Evolutionary conservation across 2,113 vertebrate species (phyloP).

Genomic region (Odocoileus virginianus): DNA sequence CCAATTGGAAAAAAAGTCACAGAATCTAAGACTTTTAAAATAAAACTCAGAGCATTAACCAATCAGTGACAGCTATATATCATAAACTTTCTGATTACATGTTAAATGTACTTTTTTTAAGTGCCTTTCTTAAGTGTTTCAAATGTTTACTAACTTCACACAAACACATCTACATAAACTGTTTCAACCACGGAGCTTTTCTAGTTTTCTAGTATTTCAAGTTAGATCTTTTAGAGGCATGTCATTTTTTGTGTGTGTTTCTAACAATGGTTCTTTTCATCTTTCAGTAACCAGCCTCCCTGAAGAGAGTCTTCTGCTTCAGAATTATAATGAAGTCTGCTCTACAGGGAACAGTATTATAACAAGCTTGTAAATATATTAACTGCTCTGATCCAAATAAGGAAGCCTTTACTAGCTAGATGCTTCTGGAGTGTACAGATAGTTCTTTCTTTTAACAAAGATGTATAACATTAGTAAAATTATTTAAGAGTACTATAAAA

Average conservation of each 20-base stretch:
- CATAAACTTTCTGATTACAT: background rate
- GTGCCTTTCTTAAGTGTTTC: background rate
- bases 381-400: background rate
- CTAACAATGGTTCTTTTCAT: background rate
- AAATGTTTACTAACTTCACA: background rate
- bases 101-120: background rate
- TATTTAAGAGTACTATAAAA: background rate
- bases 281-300: background rate
- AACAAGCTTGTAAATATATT: background rate
- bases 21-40: conserved; percentile 15
- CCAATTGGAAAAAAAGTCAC: background rate
- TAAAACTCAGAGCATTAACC: background rate
- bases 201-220: conserved; percentile 3
- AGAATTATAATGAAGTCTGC: conserved; percentile 27
- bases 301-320: conserved; percentile 10
- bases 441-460: background rate
- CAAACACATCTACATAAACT: background rate
- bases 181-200: background rate
- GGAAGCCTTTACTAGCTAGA: background rate
- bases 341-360: background rate
- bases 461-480: background rate
- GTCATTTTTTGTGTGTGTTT: conserved; percentile 1
- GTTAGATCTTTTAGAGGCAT: background rate
- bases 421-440: background rate
- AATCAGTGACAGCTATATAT: background rate